These are phyloP conservation scores for Cephus pygmeus DNA, from an alignment of 2,888 invertebrate species.

Conservation along the genomic window DNA sequence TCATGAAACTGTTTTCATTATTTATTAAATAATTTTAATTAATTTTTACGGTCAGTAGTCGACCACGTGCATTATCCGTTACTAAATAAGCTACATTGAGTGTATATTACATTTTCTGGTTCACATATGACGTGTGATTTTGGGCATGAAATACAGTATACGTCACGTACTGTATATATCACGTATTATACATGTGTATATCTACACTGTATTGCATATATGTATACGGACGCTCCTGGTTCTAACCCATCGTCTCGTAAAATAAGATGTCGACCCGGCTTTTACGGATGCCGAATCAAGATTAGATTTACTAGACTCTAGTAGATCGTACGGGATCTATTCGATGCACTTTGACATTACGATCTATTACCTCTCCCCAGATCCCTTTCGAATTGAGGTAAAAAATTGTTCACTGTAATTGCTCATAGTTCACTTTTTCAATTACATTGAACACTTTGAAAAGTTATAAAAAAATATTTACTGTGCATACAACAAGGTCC, in stretches of 20 bases:
- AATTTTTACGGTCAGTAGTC: neutral
- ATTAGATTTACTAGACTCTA: constrained; percentile 54
- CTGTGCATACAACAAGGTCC: neutral
- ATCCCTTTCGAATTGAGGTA: too few relatives aligned
- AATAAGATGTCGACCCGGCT: constrained; percentile 57
- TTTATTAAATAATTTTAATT: neutral
- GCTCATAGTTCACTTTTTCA: too few relatives aligned
- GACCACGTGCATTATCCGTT: neutral
- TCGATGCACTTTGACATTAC: too few relatives aligned
- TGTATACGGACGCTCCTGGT: neutral
- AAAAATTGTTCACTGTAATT: too few relatives aligned
- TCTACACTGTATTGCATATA: neutral
- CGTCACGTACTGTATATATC: neutral
- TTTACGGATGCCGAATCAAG: constrained; percentile 59
- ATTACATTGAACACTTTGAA: too few relatives aligned
- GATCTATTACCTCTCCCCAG: too few relatives aligned
- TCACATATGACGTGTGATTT: too few relatives aligned
- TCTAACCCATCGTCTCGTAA: constrained; percentile 53
- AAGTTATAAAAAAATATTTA: too few relatives aligned
- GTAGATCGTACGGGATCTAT: too few relatives aligned
- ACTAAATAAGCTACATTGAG: too few relatives aligned
- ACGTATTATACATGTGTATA: too few relatives aligned
- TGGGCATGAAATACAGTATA: neutral
- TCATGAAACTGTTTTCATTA: neutral
- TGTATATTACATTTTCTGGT: too few relatives aligned